Conservation (phyloP, 2,113 vertebrate genomes). For the Procavia capensis region DNA sequence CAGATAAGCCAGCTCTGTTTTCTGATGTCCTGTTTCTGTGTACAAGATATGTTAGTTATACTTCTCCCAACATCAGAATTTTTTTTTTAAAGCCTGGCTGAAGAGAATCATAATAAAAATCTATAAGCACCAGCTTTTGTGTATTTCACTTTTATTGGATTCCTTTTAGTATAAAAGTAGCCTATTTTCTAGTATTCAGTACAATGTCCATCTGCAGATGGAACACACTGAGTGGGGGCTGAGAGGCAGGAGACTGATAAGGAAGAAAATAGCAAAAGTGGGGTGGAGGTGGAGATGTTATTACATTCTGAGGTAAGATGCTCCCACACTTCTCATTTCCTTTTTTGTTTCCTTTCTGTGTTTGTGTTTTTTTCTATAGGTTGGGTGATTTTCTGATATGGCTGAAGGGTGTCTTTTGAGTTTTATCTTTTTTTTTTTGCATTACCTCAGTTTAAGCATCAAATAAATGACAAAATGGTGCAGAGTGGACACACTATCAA, state of each 20-base stretch:
- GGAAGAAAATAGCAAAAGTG: neutral
- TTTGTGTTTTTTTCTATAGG: slow-evolving; percentile 72
- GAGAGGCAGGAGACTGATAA: slow-evolving; percentile 64
- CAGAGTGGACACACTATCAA: neutral
- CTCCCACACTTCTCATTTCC: slow-evolving; percentile 73
- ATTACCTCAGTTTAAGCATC: neutral
- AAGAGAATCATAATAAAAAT: slow-evolving; percentile 71
- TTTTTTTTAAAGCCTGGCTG: slow-evolving; percentile 40
- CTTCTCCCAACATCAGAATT: slow-evolving; percentile 44
- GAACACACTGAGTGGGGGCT: neutral
- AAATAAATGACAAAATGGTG: neutral
- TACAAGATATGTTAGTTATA: neutral
- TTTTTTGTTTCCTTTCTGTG: slow-evolving; percentile 60
- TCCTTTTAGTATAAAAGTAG: slow-evolving; percentile 69
- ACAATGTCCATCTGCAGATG: slow-evolving; percentile 10
- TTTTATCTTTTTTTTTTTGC: slow-evolving; percentile 49
- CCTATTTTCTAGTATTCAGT: slow-evolving; percentile 38
- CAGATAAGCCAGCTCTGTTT: neutral
- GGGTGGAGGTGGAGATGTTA: slow-evolving; percentile 10
- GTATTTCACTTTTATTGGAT: slow-evolving; percentile 67
- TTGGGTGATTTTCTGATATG: slow-evolving; percentile 69
- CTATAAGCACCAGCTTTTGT: slow-evolving; percentile 65
- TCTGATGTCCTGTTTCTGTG: neutral
- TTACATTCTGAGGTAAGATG: slow-evolving; percentile 57
- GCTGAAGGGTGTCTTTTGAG: slow-evolving; percentile 59